These are phyloP conservation scores for Cervus canadensis DNA, from an alignment of 2,113 vertebrate species.

Conservation along the genomic window DNA sequence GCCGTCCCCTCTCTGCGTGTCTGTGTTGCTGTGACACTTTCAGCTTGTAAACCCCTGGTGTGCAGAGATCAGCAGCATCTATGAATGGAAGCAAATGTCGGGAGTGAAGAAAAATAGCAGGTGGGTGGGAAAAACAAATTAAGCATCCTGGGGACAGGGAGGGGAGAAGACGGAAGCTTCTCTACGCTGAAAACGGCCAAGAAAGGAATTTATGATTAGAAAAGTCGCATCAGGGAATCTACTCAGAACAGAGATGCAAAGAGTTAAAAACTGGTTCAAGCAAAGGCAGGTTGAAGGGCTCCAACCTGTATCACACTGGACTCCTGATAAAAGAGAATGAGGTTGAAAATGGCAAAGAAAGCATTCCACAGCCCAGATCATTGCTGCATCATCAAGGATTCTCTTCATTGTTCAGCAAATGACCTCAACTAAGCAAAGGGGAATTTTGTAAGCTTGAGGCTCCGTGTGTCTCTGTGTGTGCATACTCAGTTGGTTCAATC, in stretches of 20 bases:
- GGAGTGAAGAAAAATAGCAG: background rate
- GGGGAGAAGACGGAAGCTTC: background rate
- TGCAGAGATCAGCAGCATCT: background rate
- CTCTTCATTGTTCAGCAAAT: background rate
- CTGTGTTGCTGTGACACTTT: background rate
- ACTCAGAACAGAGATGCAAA: no score
- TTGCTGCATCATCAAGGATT: background rate
- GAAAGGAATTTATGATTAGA: background rate
- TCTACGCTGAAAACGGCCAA: background rate
- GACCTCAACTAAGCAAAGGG: background rate
- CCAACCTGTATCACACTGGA: background rate
- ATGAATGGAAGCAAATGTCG: background rate
- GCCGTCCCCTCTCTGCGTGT: rapidly evolving
- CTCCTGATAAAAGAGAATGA: background rate
- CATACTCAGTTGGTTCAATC: background rate
- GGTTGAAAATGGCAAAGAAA: background rate
- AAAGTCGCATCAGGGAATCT: background rate
- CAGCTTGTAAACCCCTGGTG: background rate
- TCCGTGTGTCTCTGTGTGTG: rapidly evolving
- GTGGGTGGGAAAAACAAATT: background rate
- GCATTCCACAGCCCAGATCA: background rate
- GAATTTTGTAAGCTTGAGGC: no score
- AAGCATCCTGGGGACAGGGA: background rate
- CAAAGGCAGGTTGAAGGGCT: background rate
- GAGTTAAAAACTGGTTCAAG: background rate